These are phyloP conservation scores for Ameiurus melas DNA, from an alignment of 2,113 vertebrate genomes.

Conservation along the genomic window DNA sequence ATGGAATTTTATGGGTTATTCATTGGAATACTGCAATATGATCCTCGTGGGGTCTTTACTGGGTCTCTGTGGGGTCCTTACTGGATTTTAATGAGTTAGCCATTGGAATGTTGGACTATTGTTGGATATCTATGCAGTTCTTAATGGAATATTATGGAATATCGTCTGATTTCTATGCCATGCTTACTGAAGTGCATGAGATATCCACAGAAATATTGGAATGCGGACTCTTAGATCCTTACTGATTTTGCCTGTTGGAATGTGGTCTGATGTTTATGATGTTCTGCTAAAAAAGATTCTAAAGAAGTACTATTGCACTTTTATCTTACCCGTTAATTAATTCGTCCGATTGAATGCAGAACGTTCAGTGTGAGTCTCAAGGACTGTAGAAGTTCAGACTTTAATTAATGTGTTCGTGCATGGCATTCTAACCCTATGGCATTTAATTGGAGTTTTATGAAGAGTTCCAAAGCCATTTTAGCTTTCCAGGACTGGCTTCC, in stretches of 20 bases:
- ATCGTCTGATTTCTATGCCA: background rate
- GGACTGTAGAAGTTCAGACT: background rate
- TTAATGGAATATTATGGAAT: background rate
- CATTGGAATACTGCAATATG: background rate
- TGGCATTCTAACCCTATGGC: background rate
- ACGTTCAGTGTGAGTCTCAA: background rate
- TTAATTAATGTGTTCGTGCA: background rate
- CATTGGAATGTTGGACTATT: background rate
- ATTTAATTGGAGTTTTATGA: background rate
- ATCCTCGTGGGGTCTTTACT: background rate
- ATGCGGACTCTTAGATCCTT: background rate
- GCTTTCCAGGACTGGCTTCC: background rate
- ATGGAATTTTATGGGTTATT: background rate
- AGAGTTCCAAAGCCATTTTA: background rate
- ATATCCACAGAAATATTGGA: background rate
- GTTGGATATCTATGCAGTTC: background rate
- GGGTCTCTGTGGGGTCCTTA: background rate
- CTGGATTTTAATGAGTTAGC: background rate
- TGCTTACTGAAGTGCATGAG: background rate
- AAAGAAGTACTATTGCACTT: background rate
- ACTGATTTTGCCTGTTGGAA: background rate
- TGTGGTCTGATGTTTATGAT: background rate
- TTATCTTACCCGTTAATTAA: background rate
- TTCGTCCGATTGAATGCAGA: background rate
- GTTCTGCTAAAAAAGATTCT: background rate